Conservation (phyloP, 2,888 invertebrate species). For the Nephrotoma guestfalica region DNA sequence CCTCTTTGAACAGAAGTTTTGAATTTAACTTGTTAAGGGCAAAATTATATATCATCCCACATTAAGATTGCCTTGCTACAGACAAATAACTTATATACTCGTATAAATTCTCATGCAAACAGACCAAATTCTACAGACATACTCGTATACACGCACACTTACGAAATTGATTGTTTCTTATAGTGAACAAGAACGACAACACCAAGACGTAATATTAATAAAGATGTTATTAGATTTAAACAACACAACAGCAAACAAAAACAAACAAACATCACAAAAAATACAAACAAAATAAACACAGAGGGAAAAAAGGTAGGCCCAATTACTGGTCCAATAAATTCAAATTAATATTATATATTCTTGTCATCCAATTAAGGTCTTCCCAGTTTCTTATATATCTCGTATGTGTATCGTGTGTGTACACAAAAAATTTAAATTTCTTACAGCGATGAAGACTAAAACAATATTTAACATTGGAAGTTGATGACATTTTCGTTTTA, state of each 20-base stretch:
- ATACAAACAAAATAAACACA: background rate
- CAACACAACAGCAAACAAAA: background rate
- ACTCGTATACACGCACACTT: too few relatives aligned
- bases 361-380: background rate
- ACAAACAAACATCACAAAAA: background rate
- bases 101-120: too few relatives aligned
- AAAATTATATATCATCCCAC: too few relatives aligned
- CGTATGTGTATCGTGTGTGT: background rate
- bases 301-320: background rate
- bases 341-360: background rate
- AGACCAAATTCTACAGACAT: too few relatives aligned
- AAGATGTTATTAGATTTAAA: background rate
- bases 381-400: background rate
- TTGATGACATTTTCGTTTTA: background rate
- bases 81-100: too few relatives aligned
- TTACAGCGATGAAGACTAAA: background rate
- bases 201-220: background rate
- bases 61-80: too few relatives aligned
- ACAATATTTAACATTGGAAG: background rate
- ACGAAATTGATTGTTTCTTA: too few relatives aligned
- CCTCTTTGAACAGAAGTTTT: too few relatives aligned
- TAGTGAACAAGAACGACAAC: background rate
- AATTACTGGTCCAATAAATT: background rate
- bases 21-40: too few relatives aligned
- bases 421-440: background rate